Evolutionary conservation across 1,140 invertebrate genomes (phyloP).

Genomic region (Octopus sinensis): DNA sequence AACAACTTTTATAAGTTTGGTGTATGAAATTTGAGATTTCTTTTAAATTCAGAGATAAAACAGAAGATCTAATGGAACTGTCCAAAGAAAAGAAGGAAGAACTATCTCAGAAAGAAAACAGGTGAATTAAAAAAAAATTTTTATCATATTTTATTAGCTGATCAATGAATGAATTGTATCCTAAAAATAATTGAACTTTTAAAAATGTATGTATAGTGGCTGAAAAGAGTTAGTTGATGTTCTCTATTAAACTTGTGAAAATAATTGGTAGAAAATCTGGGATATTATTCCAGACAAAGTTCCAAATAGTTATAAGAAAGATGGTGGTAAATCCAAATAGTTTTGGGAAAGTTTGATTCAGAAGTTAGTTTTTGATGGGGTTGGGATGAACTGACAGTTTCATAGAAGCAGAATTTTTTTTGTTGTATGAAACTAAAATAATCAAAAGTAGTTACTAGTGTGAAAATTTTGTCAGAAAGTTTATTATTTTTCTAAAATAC

Average conservation of each 20-base stretch:
- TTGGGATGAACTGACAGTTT: too few relatives aligned
- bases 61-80: constrained; percentile 64
- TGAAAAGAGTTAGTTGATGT: background rate
- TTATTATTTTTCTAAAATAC: too few relatives aligned
- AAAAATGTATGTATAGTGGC: background rate
- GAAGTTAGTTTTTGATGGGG: too few relatives aligned
- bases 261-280: background rate
- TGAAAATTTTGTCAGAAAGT: too few relatives aligned
- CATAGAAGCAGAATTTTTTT: too few relatives aligned
- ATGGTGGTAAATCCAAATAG: too few relatives aligned
- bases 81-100: constrained; percentile 66
- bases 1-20: background rate
- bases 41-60: constrained; percentile 64
- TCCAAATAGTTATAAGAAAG: too few relatives aligned
- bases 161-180: background rate
- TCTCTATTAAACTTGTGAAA: background rate
- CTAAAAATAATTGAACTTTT: background rate
- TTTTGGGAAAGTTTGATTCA: too few relatives aligned
- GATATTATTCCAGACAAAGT: background rate
- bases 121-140: constrained; percentile 23
- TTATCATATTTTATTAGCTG: background rate
- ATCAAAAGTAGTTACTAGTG: too few relatives aligned
- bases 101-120: constrained; percentile 64
- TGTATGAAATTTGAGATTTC: background rate
- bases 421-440: too few relatives aligned